A percentile compares a stretch with the other conserved stretches of the same genome.
Conservation (phyloP, 1,140 invertebrate genomes). For the Listronotus oregonensis region DNA sequence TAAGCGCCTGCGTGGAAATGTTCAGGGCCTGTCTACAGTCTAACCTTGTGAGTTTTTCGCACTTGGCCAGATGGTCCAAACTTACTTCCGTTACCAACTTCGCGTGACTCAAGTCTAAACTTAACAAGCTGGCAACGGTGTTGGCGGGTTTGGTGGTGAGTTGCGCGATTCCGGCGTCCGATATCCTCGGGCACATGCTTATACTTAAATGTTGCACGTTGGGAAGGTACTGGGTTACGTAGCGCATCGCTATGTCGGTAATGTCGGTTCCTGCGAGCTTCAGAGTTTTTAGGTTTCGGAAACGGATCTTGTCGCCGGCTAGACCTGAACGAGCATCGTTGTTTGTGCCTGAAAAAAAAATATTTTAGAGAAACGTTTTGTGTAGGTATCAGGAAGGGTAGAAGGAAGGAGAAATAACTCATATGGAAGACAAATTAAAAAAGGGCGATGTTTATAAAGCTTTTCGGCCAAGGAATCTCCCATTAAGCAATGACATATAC, state of each 20-base stretch:
- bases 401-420: too few relatives aligned
- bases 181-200: slow-evolving; percentile 83
- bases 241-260: slow-evolving; percentile 82
- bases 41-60: slow-evolving; percentile 66
- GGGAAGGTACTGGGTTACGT: slow-evolving; percentile 78
- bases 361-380: background rate
- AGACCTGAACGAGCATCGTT: slow-evolving; percentile 82
- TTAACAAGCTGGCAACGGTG: slow-evolving; percentile 63
- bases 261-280: slow-evolving; percentile 85
- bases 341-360: slow-evolving; percentile 66
- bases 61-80: slow-evolving; percentile 76
- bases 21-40: slow-evolving; percentile 78
- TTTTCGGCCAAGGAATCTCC: too few relatives aligned
- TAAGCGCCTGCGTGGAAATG: slow-evolving; percentile 76
- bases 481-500: too few relatives aligned
- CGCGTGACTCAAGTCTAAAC: slow-evolving; percentile 80
- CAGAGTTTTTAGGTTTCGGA: slow-evolving; percentile 76
- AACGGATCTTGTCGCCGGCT: slow-evolving; percentile 78
- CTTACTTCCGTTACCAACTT: slow-evolving; percentile 79
- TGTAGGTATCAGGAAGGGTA: too few relatives aligned
- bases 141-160: slow-evolving; percentile 69
- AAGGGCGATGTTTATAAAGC: too few relatives aligned
- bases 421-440: too few relatives aligned
- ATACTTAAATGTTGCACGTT: slow-evolving; percentile 76
- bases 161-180: slow-evolving; percentile 87